phyloP scores from a whole-genome alignment of 2,888 invertebrate genomes.

The Pseudococcus viburni region DNA sequence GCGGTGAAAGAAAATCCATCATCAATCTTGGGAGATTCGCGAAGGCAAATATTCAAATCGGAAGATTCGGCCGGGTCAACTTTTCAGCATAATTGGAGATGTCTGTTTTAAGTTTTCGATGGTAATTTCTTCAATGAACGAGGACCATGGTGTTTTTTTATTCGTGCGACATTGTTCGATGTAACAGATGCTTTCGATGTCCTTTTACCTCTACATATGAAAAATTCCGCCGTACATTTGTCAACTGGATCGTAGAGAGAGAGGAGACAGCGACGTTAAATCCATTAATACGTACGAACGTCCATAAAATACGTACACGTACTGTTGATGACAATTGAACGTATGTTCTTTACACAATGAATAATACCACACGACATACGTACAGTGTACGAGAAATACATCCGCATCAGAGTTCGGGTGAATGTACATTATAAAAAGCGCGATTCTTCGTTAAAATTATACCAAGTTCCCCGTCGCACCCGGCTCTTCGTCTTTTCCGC shows the following conservation, averaged over 20 bases:
- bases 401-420: constrained; percentile 1
- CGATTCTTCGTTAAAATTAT: constrained; percentile 39
- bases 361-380: constrained; percentile 11
- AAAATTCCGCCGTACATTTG: neutral
- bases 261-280: neutral
- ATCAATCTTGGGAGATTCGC: neutral
- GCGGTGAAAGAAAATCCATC: constrained; percentile 13
- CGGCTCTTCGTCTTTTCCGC: neutral
- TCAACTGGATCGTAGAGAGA: neutral
- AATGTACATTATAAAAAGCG: constrained; percentile 38
- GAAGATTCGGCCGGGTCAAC: neutral
- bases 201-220: neutral
- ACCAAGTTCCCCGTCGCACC: neutral
- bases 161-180: neutral
- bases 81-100: neutral
- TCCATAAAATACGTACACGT: constrained; percentile 22
- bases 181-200: neutral
- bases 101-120: neutral
- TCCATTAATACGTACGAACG: constrained; percentile 1
- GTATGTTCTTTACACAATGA: constrained; percentile 2
- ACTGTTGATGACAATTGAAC: neutral
- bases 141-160: neutral
- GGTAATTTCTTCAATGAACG: neutral
- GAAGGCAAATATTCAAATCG: neutral
- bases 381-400: neutral